A percentile compares a stretch with the other conserved stretches of the same genome.
Conservation (phyloP, 2,888 invertebrate species). For the Erannis defoliaria region DNA sequence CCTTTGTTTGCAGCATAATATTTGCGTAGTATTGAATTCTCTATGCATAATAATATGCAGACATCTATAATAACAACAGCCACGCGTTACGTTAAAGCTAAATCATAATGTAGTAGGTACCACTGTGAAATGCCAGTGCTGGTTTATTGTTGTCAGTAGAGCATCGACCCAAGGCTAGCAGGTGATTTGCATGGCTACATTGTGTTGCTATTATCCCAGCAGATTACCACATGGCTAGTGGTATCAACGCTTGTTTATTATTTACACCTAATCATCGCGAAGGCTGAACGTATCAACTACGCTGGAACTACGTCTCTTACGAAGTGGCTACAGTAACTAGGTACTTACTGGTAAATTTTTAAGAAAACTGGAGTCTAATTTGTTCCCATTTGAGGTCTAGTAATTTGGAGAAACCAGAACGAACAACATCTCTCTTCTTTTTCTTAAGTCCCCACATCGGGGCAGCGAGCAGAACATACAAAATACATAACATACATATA, state of each 20-base stretch:
- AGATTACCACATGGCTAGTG: slow-evolving; percentile 23
- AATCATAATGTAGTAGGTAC: neutral
- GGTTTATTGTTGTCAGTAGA: slow-evolving; percentile 30
- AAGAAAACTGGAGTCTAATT: neutral
- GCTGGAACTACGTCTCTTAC: neutral
- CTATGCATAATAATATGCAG: too few species aligned
- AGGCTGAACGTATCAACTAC: neutral
- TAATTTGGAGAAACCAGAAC: too few species aligned
- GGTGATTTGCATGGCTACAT: slow-evolving; percentile 43
- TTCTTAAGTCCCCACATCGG: too few species aligned
- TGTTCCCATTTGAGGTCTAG: too few species aligned
- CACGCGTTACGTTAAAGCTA: too few species aligned
- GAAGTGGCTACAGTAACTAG: neutral
- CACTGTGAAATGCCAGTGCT: neutral
- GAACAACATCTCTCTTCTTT: too few species aligned
- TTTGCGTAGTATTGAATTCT: too few species aligned
- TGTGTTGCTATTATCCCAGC: slow-evolving; percentile 36
- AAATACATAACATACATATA: too few species aligned
- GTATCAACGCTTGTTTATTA: slow-evolving; percentile 33
- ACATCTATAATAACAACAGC: too few species aligned
- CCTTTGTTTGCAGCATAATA: too few species aligned
- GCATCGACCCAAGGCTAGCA: slow-evolving; percentile 47
- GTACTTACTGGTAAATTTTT: neutral
- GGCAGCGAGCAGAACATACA: too few species aligned
- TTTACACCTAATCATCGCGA: slow-evolving; percentile 19